Evolutionary conservation across 2,888 invertebrate genomes (phyloP).

Genomic region (Ypsolopha scabrella): DNA sequence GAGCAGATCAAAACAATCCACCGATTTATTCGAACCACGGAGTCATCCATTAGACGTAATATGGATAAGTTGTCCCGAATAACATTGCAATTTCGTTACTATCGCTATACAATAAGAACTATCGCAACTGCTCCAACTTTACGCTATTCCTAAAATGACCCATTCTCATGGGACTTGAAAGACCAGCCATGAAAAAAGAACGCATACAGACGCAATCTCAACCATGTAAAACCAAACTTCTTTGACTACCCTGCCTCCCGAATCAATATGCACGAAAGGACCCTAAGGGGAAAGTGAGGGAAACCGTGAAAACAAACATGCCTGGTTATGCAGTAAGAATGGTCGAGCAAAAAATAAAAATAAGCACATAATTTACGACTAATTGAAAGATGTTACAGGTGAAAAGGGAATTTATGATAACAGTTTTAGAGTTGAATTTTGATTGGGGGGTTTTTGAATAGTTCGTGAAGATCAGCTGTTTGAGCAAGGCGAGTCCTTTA

Average conservation of each 20-base stretch:
- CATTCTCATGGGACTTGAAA: constrained; percentile 20
- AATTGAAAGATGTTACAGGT: constrained; percentile 16
- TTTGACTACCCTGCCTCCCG: too few species aligned
- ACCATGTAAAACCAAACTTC: not conserved
- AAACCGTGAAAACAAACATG: too few species aligned
- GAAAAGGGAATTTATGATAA: constrained; percentile 10
- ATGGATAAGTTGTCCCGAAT: too few species aligned
- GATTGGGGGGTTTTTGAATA: constrained; percentile 11
- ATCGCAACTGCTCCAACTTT: constrained; percentile 4
- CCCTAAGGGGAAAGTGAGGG: too few species aligned
- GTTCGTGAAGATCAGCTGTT: constrained; percentile 30
- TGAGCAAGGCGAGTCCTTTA: constrained; percentile 13
- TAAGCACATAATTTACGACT: constrained; percentile 24
- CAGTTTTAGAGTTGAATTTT: constrained; percentile 6
- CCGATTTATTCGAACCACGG: too few species aligned
- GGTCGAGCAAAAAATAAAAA: constrained; percentile 13
- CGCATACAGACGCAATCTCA: constrained; percentile 13
- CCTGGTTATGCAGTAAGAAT: too few species aligned
- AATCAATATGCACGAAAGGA: too few species aligned
- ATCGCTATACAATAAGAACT: not conserved
- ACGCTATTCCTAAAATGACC: constrained; percentile 32
- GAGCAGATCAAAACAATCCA: too few species aligned
- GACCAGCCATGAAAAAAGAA: constrained; percentile 15
- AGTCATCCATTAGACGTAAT: too few species aligned
- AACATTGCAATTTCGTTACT: not conserved